These are phyloP conservation scores for Teleogryllus occipitalis DNA, from an alignment of 1,140 invertebrate species.

Conservation along the genomic window DNA sequence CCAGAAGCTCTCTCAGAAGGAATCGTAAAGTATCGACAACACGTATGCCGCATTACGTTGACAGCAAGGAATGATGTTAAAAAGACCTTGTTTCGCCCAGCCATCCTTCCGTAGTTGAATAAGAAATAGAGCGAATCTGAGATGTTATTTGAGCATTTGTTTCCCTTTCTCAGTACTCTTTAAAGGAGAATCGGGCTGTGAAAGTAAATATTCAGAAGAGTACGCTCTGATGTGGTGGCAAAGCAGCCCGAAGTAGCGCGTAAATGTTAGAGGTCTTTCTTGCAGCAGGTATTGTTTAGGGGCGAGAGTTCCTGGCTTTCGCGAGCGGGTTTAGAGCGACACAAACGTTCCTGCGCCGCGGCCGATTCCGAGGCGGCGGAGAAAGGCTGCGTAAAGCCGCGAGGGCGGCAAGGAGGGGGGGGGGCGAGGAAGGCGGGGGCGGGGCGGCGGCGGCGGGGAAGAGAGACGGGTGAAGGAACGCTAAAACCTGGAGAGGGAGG, in stretches of 20 bases:
- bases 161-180: no score
- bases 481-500: background rate
- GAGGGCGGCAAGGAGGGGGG: background rate
- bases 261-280: background rate
- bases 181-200: background rate
- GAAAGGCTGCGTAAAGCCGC: background rate
- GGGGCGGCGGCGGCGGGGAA: background rate
- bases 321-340: background rate
- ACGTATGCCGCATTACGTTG: no score
- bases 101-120: no score
- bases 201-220: conserved; percentile 2
- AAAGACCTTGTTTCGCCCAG: no score
- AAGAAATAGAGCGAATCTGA: no score
- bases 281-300: background rate
- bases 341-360: background rate
- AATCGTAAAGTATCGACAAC: no score
- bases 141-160: no score
- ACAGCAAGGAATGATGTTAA: no score
- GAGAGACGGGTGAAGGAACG: background rate
- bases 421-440: background rate
- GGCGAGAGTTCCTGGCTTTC: background rate
- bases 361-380: background rate
- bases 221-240: background rate
- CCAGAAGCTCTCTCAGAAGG: no score
- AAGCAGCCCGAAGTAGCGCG: background rate